These are phyloP conservation scores for Anableps anableps DNA, from an alignment of 2,797 vertebrate genomes.

Conservation along the genomic window DNA sequence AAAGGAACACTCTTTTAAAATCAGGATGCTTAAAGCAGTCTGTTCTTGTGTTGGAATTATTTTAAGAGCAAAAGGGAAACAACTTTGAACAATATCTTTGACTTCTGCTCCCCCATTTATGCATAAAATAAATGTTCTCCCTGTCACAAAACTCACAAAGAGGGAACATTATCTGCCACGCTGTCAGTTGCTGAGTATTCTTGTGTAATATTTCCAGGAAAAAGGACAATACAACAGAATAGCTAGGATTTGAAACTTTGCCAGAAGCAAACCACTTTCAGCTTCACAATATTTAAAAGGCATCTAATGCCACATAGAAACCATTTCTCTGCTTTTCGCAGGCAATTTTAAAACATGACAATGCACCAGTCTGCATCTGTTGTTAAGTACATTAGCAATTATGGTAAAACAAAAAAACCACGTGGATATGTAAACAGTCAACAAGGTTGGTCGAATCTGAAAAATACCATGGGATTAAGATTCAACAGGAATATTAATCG, in stretches of 20 bases:
- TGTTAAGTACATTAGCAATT: slow-evolving; percentile 30
- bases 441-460: slow-evolving; percentile 12
- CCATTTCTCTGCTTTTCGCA: slow-evolving; percentile 24
- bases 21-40: slow-evolving; percentile 10
- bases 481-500: no score
- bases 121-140: slow-evolving; percentile 8
- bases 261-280: slow-evolving; percentile 39
- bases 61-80: not conserved
- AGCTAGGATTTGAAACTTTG: slow-evolving; percentile 32
- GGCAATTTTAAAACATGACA: slow-evolving; percentile 35
- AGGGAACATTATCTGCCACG: slow-evolving; percentile 13
- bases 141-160: slow-evolving; percentile 7
- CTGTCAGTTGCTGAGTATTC: slow-evolving; percentile 14
- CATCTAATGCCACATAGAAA: slow-evolving; percentile 22
- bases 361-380: slow-evolving; percentile 25
- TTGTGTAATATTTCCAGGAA: slow-evolving; percentile 34
- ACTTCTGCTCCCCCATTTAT: not conserved
- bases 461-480: not conserved
- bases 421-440: slow-evolving; percentile 9
- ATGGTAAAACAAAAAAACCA: slow-evolving; percentile 9
- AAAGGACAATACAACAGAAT: slow-evolving; percentile 23
- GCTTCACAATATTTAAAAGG: slow-evolving; percentile 35
- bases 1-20: slow-evolving; percentile 10
- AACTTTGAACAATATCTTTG: not conserved
- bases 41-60: slow-evolving; percentile 3